These are phyloP conservation scores for Austrofundulus limnaeus DNA, from an alignment of 2,113 vertebrate species.

Conservation along the genomic window DNA sequence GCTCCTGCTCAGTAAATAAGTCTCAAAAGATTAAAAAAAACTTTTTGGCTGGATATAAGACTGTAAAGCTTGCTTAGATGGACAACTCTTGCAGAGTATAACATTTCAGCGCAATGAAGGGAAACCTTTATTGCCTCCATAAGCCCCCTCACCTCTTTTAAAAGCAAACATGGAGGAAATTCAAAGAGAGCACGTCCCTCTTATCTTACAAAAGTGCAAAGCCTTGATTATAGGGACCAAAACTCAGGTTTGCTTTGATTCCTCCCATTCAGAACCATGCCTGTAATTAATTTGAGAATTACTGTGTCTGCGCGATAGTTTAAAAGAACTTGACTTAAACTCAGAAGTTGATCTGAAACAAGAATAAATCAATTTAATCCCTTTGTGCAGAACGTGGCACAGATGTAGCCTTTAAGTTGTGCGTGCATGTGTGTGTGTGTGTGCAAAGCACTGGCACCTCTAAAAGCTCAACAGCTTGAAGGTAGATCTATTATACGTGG, in stretches of 20 bases:
- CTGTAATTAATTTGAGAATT: slow-evolving; percentile 75
- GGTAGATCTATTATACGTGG: slow-evolving; percentile 65
- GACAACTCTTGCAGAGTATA: too few species aligned
- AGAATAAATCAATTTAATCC: slow-evolving; percentile 64
- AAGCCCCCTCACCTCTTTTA: slow-evolving; percentile 53
- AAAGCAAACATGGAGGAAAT: slow-evolving; percentile 60
- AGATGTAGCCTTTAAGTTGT: slow-evolving; percentile 37
- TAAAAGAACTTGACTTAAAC: slow-evolving; percentile 60
- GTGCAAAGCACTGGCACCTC: slow-evolving; percentile 36
- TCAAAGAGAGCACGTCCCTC: slow-evolving; percentile 65
- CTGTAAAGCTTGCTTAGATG: too few species aligned
- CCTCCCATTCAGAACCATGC: slow-evolving; percentile 56
- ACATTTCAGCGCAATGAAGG: slow-evolving; percentile 9
- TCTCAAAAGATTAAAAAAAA: too few species aligned
- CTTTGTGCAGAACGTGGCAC: slow-evolving; percentile 28
- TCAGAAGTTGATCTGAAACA: slow-evolving; percentile 41
- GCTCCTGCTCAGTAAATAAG: too few species aligned
- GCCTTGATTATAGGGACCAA: slow-evolving; percentile 76
- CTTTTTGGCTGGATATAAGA: too few species aligned
- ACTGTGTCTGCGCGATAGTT: slow-evolving; percentile 60
- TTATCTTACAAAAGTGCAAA: slow-evolving; percentile 68
- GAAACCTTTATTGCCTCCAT: slow-evolving; percentile 57
- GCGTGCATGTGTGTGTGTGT: slow-evolving; percentile 7
- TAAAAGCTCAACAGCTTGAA: slow-evolving; percentile 60
- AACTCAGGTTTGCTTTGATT: slow-evolving; percentile 51